Conservation (phyloP, 1,140 invertebrate genomes). For the Euura saliciscinereae region DNA sequence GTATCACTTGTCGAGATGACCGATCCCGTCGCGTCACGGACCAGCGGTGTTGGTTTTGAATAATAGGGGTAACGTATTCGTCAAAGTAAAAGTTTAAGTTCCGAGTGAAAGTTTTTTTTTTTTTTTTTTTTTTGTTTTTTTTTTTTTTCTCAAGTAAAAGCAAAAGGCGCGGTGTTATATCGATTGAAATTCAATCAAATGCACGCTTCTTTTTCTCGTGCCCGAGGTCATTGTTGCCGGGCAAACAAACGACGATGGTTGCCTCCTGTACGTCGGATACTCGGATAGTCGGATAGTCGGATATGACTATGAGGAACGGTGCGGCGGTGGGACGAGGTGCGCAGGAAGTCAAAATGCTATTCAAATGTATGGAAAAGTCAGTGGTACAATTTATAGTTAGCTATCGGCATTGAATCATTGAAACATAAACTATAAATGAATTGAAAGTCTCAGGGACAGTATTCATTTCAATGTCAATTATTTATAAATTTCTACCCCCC, state of each 20-base stretch:
- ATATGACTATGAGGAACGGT: no score
- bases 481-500: neutral
- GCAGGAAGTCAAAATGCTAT: slow-evolving; percentile 1
- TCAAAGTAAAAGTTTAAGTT: no score
- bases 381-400: slow-evolving; percentile 1
- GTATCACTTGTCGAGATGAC: no score
- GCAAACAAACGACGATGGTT: neutral
- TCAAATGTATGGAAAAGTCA: slow-evolving; percentile 2
- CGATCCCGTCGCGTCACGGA: no score
- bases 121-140: no score
- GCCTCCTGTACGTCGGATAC: neutral
- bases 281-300: neutral
- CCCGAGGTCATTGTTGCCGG: slow-evolving; percentile 4
- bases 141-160: no score
- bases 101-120: no score
- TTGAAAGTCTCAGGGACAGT: slow-evolving; percentile 4
- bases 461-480: slow-evolving; percentile 7
- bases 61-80: no score
- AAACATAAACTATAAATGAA: slow-evolving; percentile 1
- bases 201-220: neutral
- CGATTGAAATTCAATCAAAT: neutral
- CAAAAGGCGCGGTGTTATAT: no score
- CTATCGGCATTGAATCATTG: slow-evolving; percentile 5
- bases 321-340: neutral
- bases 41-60: no score